Percentiles rank a stretch among this genome's conserved stretches.
Conservation (phyloP, 2,888 invertebrate species). For the Ganaspis brasiliensis region DNA sequence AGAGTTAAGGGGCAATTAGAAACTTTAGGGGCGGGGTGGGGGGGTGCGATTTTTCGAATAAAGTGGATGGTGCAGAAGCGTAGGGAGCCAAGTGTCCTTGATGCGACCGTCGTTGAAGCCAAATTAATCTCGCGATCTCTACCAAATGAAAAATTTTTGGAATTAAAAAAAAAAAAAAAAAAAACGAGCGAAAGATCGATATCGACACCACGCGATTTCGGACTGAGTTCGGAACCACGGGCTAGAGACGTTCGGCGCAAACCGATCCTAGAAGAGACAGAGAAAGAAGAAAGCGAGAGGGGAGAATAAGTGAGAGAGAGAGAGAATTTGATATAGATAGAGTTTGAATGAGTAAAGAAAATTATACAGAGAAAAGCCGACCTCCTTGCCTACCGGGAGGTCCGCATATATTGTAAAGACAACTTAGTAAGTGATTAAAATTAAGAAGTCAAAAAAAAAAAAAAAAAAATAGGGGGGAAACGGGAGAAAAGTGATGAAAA, state of each 20-base stretch:
- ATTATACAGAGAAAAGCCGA: constrained; percentile 80
- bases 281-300: constrained; percentile 67
- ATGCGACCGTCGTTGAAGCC: constrained; percentile 81
- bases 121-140: constrained; percentile 79
- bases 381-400: constrained; percentile 80
- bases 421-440: constrained; percentile 78
- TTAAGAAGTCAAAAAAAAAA: constrained; percentile 67
- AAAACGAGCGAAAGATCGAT: constrained; percentile 60
- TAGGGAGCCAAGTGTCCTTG: constrained; percentile 81
- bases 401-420: constrained; percentile 80
- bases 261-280: constrained; percentile 77
- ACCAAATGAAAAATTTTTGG: constrained; percentile 65
- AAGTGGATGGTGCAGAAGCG: constrained; percentile 78
- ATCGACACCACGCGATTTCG: constrained; percentile 69
- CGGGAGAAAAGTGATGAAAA: constrained; percentile 70
- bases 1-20: constrained; percentile 60
- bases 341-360: constrained; percentile 64
- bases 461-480: constrained; percentile 67
- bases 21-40: constrained; percentile 55
- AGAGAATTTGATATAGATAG: constrained; percentile 66
- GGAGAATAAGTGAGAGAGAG: constrained; percentile 69
- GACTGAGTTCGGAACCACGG: constrained; percentile 80
- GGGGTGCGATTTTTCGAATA: constrained; percentile 69
- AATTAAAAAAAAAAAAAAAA: too few relatives aligned
- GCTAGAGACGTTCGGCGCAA: constrained; percentile 80